Evolutionary conservation across 2,888 invertebrate species (phyloP).

Genomic region (Dugesia japonica): DNA sequence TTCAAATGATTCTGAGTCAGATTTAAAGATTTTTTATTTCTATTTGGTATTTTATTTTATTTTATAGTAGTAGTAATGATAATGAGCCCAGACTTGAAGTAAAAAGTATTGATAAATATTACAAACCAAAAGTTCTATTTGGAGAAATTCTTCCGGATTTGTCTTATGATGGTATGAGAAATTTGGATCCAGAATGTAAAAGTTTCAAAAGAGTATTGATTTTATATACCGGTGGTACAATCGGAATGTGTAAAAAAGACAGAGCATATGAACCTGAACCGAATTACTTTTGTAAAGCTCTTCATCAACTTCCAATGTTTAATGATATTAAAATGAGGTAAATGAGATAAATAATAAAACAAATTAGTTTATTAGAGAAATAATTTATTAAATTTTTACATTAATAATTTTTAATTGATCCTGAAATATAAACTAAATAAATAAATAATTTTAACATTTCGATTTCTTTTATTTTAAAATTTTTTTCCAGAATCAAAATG

Average conservation of each 20-base stretch:
- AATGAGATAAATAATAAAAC: no score
- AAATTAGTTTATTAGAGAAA: no score
- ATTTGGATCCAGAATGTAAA: neutral
- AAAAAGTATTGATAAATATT: neutral
- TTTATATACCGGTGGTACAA: conserved; percentile 84
- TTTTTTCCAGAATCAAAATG: no score
- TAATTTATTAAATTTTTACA: no score
- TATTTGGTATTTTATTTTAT: no score
- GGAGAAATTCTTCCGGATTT: neutral
- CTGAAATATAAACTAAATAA: no score
- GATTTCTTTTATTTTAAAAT: no score
- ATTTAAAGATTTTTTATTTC: no score
- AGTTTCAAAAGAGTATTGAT: conserved; percentile 57
- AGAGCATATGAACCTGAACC: conserved; percentile 12
- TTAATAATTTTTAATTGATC: no score
- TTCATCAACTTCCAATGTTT: neutral
- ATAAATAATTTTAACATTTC: no score
- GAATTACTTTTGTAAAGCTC: conserved; percentile 12
- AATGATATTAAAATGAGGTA: neutral
- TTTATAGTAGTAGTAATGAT: no score
- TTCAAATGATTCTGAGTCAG: no score
- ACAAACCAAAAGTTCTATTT: neutral
- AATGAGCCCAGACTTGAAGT: neutral
- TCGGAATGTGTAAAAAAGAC: conserved; percentile 53
- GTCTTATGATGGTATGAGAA: neutral